Base-by-base conservation (phyloP, 2,797 vertebrate species). In the Poeciliopsis turneri region DNA sequence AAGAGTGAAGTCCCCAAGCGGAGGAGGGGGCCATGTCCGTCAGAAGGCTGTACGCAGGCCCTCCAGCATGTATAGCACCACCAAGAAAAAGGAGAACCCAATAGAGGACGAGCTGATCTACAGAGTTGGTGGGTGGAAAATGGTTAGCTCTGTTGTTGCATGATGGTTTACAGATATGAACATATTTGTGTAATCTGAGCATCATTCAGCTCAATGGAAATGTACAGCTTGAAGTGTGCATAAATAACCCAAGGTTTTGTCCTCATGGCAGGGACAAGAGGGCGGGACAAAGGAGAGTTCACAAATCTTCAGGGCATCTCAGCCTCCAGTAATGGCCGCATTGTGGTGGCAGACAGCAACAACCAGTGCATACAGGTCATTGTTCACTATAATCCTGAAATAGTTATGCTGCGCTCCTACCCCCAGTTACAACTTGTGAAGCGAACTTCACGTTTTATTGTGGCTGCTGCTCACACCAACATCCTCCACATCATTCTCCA, bases 71-170 rank as follows among this genome's bases (percentile, higher is more conserved):
- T 99, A 99, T 90, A 97, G 98, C 95, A 97, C 96, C 1, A 97
- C 97, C 90, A 99, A 98, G 93, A 97, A 97, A 85, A 99, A 99
- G 93, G 98, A 99, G 90, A 99, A 99, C 92, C 98, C 98, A 7
- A 99, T 99, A 0, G 98, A 99, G 86, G 98, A 99, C 0, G 98
- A 99, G 87, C 96, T 99, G 76, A 98, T 99, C 91, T 97, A 98
- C 89, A 96, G 97, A 28, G 97, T 99, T 4, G 98, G 98, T 98
- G 94, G 91, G 95, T 92, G 72, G 43, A 82, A 30, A 3, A 57
- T 10, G 10, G 1, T 30, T 51, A 1, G 39, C 33, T 55, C 41
- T 39, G 13, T 45, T 69, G 10, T 73, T 78, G 46, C 41, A 1
- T 16, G 9, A 43, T 72, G 70, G 18, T 55, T 71, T 78, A 49